Percentiles rank a stretch among this genome's conserved stretches.
Evolutionary conservation across 2,113 vertebrate species (phyloP).

Genomic region (Dendrocopos noguchii): DNA sequence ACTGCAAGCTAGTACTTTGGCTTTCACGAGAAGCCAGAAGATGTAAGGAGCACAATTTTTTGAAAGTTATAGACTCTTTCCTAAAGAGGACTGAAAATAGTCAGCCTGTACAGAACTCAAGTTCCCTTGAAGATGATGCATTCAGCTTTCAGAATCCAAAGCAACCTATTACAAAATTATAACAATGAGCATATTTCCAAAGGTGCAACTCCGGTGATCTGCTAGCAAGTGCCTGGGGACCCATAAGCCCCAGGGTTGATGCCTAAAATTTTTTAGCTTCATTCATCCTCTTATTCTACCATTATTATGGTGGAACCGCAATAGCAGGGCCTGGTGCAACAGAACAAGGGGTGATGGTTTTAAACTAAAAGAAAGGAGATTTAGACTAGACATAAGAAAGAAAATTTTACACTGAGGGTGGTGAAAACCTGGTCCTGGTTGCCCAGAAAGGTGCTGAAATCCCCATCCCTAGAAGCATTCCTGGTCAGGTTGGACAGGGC

Average conservation of each 20-base stretch:
- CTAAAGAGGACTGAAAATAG: not conserved
- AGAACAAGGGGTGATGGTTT: not conserved
- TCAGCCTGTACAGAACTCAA: not conserved
- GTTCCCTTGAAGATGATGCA: not conserved
- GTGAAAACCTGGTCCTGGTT: not conserved
- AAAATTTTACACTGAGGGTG: not conserved
- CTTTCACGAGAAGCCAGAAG: not conserved
- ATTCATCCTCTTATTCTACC: not conserved
- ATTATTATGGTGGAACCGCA: not conserved
- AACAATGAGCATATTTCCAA: not conserved
- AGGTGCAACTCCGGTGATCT: not conserved
- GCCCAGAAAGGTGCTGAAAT: not conserved
- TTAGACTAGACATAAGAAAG: not conserved
- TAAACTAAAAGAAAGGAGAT: not conserved
- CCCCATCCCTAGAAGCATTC: not conserved
- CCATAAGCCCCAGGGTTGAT: not conserved
- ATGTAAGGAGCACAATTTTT: not conserved
- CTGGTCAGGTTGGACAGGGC: not conserved
- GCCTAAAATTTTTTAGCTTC: not conserved
- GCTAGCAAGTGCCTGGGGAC: not conserved
- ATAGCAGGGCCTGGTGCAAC: not conserved
- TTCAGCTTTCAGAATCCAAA: not conserved
- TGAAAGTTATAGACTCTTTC: not conserved
- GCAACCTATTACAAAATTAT: fast-evolving
- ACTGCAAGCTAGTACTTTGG: not conserved